These are phyloP conservation scores for Rhegmatorhina hoffmannsi DNA, from an alignment of 2,113 vertebrate genomes.

Conservation along the genomic window DNA sequence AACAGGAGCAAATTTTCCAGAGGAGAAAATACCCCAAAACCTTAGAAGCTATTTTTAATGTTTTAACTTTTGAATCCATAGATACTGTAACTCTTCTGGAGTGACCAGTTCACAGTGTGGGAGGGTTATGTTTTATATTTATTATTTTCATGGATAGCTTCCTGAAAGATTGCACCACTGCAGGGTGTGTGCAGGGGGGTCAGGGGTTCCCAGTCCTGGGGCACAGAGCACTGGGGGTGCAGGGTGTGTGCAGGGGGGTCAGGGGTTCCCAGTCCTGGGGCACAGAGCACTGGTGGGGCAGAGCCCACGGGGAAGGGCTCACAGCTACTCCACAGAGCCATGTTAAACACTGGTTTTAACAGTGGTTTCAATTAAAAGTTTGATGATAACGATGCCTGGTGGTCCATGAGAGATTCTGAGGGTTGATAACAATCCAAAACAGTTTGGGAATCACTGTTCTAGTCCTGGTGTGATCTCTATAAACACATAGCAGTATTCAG, in stretches of 20 bases:
- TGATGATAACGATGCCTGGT: conserved; percentile 49
- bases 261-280: background rate
- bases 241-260: conserved; percentile 53
- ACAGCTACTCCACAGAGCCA: conserved; percentile 11
- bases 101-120: background rate
- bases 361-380: conserved; percentile 62
- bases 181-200: conserved; percentile 45
- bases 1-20: background rate
- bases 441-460: background rate
- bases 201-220: background rate
- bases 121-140: background rate
- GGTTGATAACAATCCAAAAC: conserved; percentile 37
- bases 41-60: background rate
- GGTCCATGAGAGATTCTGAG: conserved; percentile 37
- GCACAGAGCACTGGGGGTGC: conserved; percentile 46
- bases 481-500: background rate
- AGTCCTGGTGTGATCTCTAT: background rate
- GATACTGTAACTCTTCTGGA: background rate
- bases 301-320: conserved; percentile 18
- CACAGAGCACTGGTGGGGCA: conserved; percentile 46
- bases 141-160: background rate
- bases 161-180: background rate
- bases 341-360: conserved; percentile 50
- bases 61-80: background rate
- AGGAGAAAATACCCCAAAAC: background rate